Evolutionary conservation across 2,113 vertebrate species (phyloP).

Genomic region (Notothenia rossii): DNA sequence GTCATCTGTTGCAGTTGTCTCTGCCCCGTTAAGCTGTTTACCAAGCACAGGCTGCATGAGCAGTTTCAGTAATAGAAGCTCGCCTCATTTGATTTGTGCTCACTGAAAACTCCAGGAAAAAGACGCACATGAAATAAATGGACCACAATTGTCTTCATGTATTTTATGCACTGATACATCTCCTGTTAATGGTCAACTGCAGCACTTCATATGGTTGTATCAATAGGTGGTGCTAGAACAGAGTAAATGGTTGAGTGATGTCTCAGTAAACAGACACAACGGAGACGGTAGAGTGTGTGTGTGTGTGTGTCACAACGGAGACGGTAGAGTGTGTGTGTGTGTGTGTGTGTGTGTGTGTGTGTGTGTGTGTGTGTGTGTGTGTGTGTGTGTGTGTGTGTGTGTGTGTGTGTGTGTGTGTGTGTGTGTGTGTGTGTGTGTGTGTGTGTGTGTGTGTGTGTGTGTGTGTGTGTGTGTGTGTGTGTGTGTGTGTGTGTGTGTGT

Average conservation of each 20-base stretch:
- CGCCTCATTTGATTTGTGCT: conserved; percentile 34
- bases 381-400: too few relatives aligned
- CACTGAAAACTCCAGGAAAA: neutral
- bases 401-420: neutral
- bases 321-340: too few relatives aligned
- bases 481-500: too few relatives aligned
- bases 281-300: conserved; percentile 1
- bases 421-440: neutral
- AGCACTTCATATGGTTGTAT: conserved; percentile 32
- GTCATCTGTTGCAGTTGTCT: conserved; percentile 56
- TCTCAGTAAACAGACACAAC: conserved; percentile 10
- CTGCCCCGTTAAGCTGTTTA: conserved; percentile 35
- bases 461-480: too few relatives aligned
- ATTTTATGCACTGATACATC: neutral
- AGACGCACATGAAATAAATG: conserved; percentile 7
- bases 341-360: neutral
- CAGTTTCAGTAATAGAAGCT: conserved; percentile 2
- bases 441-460: too few relatives aligned
- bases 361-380: neutral
- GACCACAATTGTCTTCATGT: conserved; percentile 11
- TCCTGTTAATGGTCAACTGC: neutral
- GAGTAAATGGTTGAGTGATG: conserved; percentile 53
- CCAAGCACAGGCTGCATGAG: conserved; percentile 44
- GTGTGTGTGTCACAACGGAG: too few relatives aligned
- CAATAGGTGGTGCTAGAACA: conserved; percentile 84